These are phyloP conservation scores for Apamea epomidion DNA, from an alignment of 2,888 invertebrate species.

Conservation along the genomic window DNA sequence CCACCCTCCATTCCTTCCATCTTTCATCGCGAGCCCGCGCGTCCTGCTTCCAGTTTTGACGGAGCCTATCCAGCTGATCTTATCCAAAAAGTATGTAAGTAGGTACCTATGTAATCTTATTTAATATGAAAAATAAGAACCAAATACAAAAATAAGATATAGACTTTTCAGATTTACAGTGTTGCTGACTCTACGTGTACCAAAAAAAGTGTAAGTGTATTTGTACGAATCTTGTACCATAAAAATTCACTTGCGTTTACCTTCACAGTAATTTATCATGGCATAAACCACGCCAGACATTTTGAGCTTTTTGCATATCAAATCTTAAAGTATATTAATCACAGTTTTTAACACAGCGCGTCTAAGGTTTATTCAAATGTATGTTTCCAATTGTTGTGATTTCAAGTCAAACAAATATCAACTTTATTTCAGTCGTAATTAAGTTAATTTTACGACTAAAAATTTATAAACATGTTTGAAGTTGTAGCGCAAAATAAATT, in stretches of 20 bases:
- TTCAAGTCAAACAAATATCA: too few relatives aligned
- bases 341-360: constrained; percentile 13
- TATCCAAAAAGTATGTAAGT: background rate
- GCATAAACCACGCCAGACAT: constrained; percentile 10
- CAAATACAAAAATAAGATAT: background rate
- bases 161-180: background rate
- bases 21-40: background rate
- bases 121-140: background rate
- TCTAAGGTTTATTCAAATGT: background rate
- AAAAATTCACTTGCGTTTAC: background rate
- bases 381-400: too few relatives aligned
- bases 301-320: constrained; percentile 21
- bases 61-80: background rate
- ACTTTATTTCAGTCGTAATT: too few relatives aligned
- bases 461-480: too few relatives aligned
- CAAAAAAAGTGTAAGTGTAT: constrained; percentile 20
- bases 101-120: background rate
- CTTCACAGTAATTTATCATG: constrained; percentile 20
- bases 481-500: too few relatives aligned
- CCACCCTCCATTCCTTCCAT: background rate
- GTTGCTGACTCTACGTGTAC: constrained; percentile 16
- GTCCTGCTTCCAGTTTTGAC: background rate
- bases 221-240: background rate
- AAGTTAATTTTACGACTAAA: too few relatives aligned
- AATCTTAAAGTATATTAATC: constrained; percentile 26